phyloP scores from a whole-genome alignment of 2,113 vertebrate species.

The Apodemus speciosus region DNA sequence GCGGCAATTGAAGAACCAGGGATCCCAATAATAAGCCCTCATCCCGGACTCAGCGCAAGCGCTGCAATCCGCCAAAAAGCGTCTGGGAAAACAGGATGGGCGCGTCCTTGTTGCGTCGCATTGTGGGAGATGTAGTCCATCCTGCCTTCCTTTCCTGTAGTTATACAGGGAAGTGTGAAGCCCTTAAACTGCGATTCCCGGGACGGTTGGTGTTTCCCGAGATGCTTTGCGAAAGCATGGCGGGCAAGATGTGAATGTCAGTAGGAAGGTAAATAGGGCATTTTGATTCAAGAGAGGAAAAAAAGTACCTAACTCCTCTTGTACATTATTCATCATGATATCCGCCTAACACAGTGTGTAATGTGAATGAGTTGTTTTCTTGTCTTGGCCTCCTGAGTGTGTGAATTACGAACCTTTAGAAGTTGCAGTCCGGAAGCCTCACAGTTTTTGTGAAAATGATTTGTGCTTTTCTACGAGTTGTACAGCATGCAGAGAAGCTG shows the following conservation, averaged over 20 bases:
- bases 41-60: accelerated
- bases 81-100: accelerated
- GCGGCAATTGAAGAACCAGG: accelerated
- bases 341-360: not conserved
- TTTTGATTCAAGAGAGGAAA: not conserved
- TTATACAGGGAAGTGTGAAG: not conserved
- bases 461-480: slow-evolving; percentile 62
- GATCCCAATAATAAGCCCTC: accelerated
- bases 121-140: slow-evolving; percentile 80
- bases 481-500: slow-evolving; percentile 53
- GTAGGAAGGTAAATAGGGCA: accelerated
- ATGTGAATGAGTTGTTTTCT: not conserved
- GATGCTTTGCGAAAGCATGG: slow-evolving; percentile 57
- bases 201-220: not conserved
- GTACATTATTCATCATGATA: not conserved
- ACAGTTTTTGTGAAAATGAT: slow-evolving; percentile 70
- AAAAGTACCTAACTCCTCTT: not conserved
- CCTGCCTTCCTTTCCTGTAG: accelerated
- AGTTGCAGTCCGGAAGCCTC: not conserved
- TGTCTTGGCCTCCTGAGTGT: not conserved
- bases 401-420: not conserved
- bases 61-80: accelerated
- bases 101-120: slow-evolving; percentile 49
- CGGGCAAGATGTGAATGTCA: not conserved
- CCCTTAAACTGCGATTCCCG: slow-evolving; percentile 82